Base-by-base conservation (phyloP, 2,888 invertebrate species). In the Polydrusus cervinus region DNA sequence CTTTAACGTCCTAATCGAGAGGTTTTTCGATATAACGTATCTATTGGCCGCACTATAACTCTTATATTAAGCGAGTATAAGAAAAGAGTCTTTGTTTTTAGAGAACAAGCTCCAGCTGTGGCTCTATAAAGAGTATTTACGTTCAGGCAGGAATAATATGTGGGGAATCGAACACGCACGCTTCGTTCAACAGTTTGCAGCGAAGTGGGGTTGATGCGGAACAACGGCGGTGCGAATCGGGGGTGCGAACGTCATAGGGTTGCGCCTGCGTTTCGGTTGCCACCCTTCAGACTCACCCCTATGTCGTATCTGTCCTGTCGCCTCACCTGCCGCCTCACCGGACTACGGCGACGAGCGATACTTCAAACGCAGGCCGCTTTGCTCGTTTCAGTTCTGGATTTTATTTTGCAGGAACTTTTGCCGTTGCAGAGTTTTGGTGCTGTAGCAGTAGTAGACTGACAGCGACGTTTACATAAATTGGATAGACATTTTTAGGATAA, bases 181-280 rank as follows among this genome's bases (percentile, higher is more conserved):
- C 72, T 77, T 79, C 78, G 80, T 79, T 84, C 83, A 84, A 84
- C 86, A 88, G 88, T 89, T 89, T 83, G 83, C 81, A 83, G 83
- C 84, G 84, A 84, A 85, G 84, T 85, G 85, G 86, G 85, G 85
- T 77, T 77, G 74, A 77, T 77, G 77, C 75, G 77, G 75, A 75
- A 77, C 77, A 72, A 74, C 75, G 69, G 75, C 70, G 75, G 68
- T 75, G 75, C 71, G 72, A 73, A 71, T 75, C 14, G 72, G 77
- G 71, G 70, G 75, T 72, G 76, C 85, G 84, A 85, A 87, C 84
- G 85, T 83, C 85, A 86, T 84, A 83, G 84, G 82, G 81, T 86
- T 87, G 88, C 89, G 89, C 89, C 88, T 87, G 88, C 86, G 87
- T 83, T 79, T 79, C 45, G 14, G 25, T 49, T 78, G 78, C 71